Evolutionary conservation across 2,888 invertebrate genomes (phyloP), one percentile per base, ranked within the genome.

Genomic region (Mythimna ferrago): DNA sequence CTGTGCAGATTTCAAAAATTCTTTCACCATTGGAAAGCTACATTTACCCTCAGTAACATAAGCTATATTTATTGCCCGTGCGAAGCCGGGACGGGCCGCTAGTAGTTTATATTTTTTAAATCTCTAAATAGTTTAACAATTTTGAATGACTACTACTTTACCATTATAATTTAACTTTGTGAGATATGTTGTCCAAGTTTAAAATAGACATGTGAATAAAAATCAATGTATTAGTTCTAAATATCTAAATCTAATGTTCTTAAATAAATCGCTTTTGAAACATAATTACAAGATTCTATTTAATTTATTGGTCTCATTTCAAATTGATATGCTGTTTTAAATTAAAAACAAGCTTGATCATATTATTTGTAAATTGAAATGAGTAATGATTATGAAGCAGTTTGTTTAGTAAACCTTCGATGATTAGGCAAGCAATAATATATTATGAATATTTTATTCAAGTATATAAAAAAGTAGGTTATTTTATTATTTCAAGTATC

Each of bases 401-500:
- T 32, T 32, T 2, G 5, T 44, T 9, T 9, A 44, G 63, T 74
- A 64, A 41, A 73, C 41, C 10, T 64, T 64, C n/a, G 1, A 48
- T 54, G 3, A 26, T 35, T 26, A 6, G 0, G 19, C 35, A 41
- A 41, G 19, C 19, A 75, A 38, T 48, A 9, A 32, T 19, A n/a
- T 41, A 66, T 44, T 41, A 66, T 44, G 0, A 53, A 44, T 35
- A 14, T 44, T 53, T 21, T 19, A 21, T 73, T 63, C 0, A 4
- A 41, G 44, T 35, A 10, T 44, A 44, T 9, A 62, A 14, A 41
- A 41, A 26, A 26, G 26, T 21, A 16, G 14, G 14, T 51, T 16
- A 21, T 11, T 19, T 53, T 53, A 38, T 6, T 6, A 11, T 38
- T 56, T 9, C 70, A 74, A 77, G 78, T 70, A 74, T 78, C 78